phyloP scores from a whole-genome alignment of 2,797 vertebrate species.

The Sebastiscus albofasciatus region DNA sequence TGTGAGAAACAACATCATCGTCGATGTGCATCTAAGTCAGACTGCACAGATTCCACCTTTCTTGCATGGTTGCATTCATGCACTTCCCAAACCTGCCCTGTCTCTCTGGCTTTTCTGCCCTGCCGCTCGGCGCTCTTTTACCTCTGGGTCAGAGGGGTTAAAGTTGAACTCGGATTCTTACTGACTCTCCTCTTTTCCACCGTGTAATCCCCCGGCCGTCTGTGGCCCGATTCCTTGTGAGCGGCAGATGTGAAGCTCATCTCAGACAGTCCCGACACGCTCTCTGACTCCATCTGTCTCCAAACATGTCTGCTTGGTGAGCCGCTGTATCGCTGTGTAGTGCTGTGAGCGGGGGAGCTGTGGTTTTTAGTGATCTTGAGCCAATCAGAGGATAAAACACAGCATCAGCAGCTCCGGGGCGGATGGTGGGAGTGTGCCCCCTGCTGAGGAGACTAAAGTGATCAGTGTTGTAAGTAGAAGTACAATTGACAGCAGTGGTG shows the following conservation, averaged over 20 bases:
- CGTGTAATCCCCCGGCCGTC: constrained; percentile 68
- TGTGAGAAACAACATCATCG: constrained; percentile 7
- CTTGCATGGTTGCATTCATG: constrained; percentile 44
- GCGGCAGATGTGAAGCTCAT: constrained; percentile 78
- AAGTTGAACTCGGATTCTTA: constrained; percentile 63
- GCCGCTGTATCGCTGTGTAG: constrained; percentile 27
- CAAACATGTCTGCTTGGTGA: constrained; percentile 61
- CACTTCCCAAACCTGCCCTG: constrained; percentile 42
- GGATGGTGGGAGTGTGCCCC: constrained; percentile 1
- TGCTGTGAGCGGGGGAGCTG: constrained; percentile 21
- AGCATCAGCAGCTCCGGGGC: constrained; percentile 5
- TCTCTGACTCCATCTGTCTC: constrained; percentile 78
- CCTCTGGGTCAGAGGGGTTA: constrained; percentile 60
- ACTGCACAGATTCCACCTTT: constrained; percentile 19
- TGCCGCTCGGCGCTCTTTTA: constrained; percentile 31
- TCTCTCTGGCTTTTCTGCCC: constrained; percentile 55
- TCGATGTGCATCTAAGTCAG: constrained; percentile 26
- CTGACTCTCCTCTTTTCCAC: constrained; percentile 63
- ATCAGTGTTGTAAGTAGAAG: constrained; percentile 11
- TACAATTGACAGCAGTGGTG: not conserved
- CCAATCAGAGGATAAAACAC: constrained; percentile 52
- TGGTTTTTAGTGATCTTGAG: constrained; percentile 41
- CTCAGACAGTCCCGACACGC: constrained; percentile 69
- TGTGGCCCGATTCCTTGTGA: constrained; percentile 69
- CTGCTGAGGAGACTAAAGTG: constrained; percentile 37